These are phyloP conservation scores for Oncorhynchus keta DNA, from an alignment of 2,113 vertebrate species.

Conservation along the genomic window DNA sequence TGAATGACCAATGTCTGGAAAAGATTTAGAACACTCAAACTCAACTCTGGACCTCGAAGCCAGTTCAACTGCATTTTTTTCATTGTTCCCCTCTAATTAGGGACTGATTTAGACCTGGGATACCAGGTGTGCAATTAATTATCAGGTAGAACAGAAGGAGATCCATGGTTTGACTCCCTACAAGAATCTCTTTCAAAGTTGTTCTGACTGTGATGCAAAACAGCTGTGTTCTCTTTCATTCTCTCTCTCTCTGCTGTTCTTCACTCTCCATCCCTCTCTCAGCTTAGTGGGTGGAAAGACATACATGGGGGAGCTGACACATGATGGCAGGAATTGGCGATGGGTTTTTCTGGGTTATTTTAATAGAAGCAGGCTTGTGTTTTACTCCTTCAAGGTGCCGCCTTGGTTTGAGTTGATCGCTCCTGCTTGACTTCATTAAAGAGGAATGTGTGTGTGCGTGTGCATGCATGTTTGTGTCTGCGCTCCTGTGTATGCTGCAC, in stretches of 20 bases:
- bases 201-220: slow-evolving; percentile 44
- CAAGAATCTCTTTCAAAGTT: not conserved
- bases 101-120: no score
- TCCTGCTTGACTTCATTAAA: slow-evolving; percentile 65
- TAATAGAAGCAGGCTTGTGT: slow-evolving; percentile 46
- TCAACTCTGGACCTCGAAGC: no score
- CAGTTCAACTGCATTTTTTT: no score
- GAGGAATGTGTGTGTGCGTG: slow-evolving; percentile 54
- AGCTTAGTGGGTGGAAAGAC: slow-evolving; percentile 9
- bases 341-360: slow-evolving; percentile 20
- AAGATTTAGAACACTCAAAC: not conserved
- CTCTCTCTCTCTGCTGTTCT: slow-evolving; percentile 10
- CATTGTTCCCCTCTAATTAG: no score
- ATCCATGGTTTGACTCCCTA: not conserved
- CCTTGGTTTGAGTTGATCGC: slow-evolving; percentile 43
- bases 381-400: slow-evolving; percentile 46
- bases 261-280: not conserved
- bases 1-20: not conserved
- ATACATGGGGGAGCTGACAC: slow-evolving; percentile 18
- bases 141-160: no score
- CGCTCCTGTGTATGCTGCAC: not conserved
- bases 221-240: slow-evolving; percentile 15
- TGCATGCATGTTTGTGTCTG: slow-evolving; percentile 2
- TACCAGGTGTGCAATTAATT: no score
- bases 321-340: slow-evolving; percentile 17